A percentile compares a stretch with the other conserved stretches of the same genome.
Evolutionary conservation across 2,113 vertebrate genomes (phyloP).

Genomic region (Podarcis cretensis): DNA sequence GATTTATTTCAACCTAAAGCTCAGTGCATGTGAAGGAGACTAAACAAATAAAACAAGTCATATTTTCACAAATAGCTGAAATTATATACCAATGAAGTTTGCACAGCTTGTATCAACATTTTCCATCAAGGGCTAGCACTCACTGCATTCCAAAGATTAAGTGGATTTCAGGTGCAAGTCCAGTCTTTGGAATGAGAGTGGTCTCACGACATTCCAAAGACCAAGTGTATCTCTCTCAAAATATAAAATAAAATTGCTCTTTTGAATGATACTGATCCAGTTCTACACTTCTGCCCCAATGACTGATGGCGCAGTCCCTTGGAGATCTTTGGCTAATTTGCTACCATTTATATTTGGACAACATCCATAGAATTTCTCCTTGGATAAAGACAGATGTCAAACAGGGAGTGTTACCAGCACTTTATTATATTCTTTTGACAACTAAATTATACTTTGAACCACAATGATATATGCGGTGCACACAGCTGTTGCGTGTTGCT

Average conservation of each 20-base stretch:
- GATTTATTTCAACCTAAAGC: constrained; percentile 31
- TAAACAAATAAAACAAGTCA: constrained; percentile 19
- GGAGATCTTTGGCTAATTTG: constrained; percentile 29
- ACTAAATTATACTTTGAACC: constrained; percentile 46
- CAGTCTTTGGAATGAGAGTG: neutral
- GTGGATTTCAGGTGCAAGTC: neutral
- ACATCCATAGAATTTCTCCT: neutral
- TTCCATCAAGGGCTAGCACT: neutral
- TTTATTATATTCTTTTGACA: constrained; percentile 40
- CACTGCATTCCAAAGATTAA: neutral
- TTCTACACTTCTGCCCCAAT: no score
- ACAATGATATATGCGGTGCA: constrained; percentile 12
- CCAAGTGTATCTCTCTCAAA: no score
- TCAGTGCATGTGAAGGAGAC: constrained; percentile 15
- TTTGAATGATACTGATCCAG: no score
- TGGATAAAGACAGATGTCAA: constrained; percentile 30
- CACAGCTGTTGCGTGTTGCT: constrained; percentile 49
- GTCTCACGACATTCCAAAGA: no score
- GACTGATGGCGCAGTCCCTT: neutral
- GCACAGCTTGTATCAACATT: neutral
- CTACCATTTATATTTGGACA: constrained; percentile 15
- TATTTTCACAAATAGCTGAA: constrained; percentile 9
- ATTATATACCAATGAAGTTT: neutral
- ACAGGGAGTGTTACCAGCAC: constrained; percentile 27
- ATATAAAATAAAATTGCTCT: no score